Conservation (phyloP, 2,888 invertebrate genomes). For the Gryllus longicercus region DNA sequence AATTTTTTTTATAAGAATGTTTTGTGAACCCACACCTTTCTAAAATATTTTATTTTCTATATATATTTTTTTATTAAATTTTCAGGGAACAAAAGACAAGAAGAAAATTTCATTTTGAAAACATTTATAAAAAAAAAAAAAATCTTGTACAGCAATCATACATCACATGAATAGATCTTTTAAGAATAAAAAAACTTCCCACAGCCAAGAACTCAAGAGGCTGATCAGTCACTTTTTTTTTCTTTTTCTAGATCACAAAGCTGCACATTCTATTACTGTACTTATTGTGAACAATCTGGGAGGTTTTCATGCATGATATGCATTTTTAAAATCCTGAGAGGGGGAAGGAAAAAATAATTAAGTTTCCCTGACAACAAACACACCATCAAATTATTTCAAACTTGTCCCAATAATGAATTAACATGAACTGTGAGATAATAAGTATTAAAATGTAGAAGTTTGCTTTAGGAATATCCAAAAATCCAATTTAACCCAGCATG, state of each 20-base stretch:
- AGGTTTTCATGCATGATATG: not conserved
- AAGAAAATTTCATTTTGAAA: not conserved
- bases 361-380: too few species aligned
- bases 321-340: too few species aligned
- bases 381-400: too few species aligned
- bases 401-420: too few species aligned
- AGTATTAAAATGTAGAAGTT: too few species aligned
- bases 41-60: too few species aligned
- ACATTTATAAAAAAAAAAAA: slow-evolving; percentile 3
- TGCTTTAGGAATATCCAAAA: too few species aligned
- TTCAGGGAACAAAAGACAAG: not conserved
- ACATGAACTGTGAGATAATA: too few species aligned
- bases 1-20: not conserved
- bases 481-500: too few species aligned
- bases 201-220: not conserved
- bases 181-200: not conserved
- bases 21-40: not conserved
- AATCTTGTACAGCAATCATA: not conserved
- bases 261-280: too few species aligned
- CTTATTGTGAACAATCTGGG: not conserved
- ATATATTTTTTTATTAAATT: not conserved
- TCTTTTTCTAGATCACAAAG: too few species aligned
- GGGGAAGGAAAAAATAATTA: too few species aligned
- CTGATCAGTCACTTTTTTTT: not conserved
- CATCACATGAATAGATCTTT: not conserved